Percentiles rank a stretch among this genome's conserved stretches.
These are phyloP conservation scores for Chymomyza amoena DNA, from an alignment of 2,888 invertebrate genomes.

Conservation along the genomic window DNA sequence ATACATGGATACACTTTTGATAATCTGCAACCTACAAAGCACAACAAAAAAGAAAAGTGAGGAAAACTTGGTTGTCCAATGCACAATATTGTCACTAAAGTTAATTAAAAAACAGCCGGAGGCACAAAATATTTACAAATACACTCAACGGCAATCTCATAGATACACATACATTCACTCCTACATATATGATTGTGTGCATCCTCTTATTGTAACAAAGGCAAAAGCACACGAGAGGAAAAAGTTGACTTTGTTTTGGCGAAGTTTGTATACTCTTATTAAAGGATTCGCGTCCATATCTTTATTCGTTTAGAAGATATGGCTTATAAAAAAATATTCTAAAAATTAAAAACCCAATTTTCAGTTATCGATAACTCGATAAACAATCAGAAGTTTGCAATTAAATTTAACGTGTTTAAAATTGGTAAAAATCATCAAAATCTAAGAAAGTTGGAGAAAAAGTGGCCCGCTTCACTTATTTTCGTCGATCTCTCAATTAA, in stretches of 20 bases:
- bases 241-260: slow-evolving; percentile 8
- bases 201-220: slow-evolving; percentile 31
- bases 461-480: no score
- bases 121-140: slow-evolving; percentile 49
- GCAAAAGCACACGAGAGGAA: slow-evolving; percentile 14
- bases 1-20: slow-evolving; percentile 52
- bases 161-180: slow-evolving; percentile 10
- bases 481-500: no score
- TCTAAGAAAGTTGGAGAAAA: no score
- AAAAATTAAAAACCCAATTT: no score
- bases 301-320: no score
- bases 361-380: no score
- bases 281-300: no score
- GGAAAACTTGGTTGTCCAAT: not conserved
- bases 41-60: not conserved
- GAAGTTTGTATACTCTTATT: not conserved
- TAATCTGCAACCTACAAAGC: slow-evolving; percentile 40
- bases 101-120: slow-evolving; percentile 71
- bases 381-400: no score
- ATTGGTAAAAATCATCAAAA: no score
- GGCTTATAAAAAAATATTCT: no score
- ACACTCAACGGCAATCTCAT: slow-evolving; percentile 12
- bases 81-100: slow-evolving; percentile 72
- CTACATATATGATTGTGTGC: not conserved
- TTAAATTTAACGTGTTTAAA: no score